Conservation (phyloP, 2,888 invertebrate species). For the Coenonympha glycerion region DNA sequence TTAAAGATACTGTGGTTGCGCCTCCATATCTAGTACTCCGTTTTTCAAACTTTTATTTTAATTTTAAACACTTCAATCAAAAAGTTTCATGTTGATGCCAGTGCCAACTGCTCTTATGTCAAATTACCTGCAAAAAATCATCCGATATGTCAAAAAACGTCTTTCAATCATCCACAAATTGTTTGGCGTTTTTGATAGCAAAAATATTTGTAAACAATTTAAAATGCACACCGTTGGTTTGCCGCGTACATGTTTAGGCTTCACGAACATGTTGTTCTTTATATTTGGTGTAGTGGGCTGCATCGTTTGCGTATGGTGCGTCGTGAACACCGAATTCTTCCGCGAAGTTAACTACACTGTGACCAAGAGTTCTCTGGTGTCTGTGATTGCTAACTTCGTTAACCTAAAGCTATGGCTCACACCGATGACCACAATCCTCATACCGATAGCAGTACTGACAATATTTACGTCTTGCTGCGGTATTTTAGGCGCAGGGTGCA, state of each 20-base stretch:
- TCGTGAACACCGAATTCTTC: slow-evolving; percentile 57
- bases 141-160: slow-evolving; percentile 1
- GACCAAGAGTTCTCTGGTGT: slow-evolving; percentile 51
- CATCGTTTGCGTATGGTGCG: slow-evolving; percentile 58
- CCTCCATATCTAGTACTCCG: no score
- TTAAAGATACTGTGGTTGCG: no score
- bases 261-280: slow-evolving; percentile 57
- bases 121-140: neutral
- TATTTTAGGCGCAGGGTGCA: slow-evolving; percentile 59
- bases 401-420: slow-evolving; percentile 55
- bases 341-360: slow-evolving; percentile 58
- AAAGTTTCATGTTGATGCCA: no score
- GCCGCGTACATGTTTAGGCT: slow-evolving; percentile 63
- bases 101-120: no score
- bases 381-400: slow-evolving; percentile 49
- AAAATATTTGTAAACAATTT: slow-evolving; percentile 8
- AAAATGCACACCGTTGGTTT: slow-evolving; percentile 59
- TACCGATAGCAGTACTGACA: slow-evolving; percentile 44
- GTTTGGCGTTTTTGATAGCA: slow-evolving; percentile 5
- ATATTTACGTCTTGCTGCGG: slow-evolving; percentile 65
- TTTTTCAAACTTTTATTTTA: no score
- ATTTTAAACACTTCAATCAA: no score
- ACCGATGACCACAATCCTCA: slow-evolving; percentile 51
- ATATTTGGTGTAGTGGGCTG: slow-evolving; percentile 43
- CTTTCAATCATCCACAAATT: slow-evolving; percentile 8